phyloP scores from a whole-genome alignment of 2,888 invertebrate species.

The Drosophila mercatorum region DNA sequence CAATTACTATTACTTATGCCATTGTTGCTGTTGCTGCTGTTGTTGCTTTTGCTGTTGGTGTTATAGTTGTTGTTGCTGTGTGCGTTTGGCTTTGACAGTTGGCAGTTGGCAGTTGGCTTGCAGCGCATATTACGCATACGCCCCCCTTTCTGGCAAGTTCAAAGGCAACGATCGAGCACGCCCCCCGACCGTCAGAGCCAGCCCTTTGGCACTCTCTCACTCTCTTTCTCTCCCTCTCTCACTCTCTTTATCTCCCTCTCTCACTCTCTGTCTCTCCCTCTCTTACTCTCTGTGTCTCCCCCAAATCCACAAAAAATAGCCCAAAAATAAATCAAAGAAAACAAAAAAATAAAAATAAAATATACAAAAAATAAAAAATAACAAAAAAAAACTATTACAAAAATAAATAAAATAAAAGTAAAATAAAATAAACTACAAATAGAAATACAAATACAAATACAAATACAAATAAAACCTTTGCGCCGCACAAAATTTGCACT shows the following conservation, averaged over 20 bases:
- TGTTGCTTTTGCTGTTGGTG: not conserved
- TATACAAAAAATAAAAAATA: constrained; percentile 46
- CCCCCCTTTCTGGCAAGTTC: constrained; percentile 42
- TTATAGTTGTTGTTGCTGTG: constrained; percentile 3
- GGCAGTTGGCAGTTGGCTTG: constrained; percentile 4
- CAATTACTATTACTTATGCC: constrained; percentile 54
- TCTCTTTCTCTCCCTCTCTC: not conserved
- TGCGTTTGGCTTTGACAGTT: constrained; percentile 24
- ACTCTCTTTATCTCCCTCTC: no score
- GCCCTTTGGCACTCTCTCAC: not conserved
- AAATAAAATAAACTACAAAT: constrained; percentile 12
- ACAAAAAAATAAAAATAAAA: constrained; percentile 6
- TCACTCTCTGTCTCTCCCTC: not conserved
- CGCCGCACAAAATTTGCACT: constrained; percentile 66
- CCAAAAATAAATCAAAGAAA: constrained; percentile 2
- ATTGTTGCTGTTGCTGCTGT: constrained; percentile 23
- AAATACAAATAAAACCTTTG: constrained; percentile 28
- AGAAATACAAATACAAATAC: constrained; percentile 26
- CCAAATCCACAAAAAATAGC: no score
- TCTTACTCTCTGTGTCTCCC: not conserved
- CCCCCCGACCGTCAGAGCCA: not conserved
- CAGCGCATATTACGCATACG: constrained; percentile 59
- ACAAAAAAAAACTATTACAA: constrained; percentile 21
- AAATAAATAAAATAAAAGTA: constrained; percentile 33
- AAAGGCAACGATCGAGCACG: constrained; percentile 42